A percentile compares a stretch with the other conserved stretches of the same genome.
Evolutionary conservation across 2,888 invertebrate species (phyloP).

Genomic region (Ganaspis brasiliensis): DNA sequence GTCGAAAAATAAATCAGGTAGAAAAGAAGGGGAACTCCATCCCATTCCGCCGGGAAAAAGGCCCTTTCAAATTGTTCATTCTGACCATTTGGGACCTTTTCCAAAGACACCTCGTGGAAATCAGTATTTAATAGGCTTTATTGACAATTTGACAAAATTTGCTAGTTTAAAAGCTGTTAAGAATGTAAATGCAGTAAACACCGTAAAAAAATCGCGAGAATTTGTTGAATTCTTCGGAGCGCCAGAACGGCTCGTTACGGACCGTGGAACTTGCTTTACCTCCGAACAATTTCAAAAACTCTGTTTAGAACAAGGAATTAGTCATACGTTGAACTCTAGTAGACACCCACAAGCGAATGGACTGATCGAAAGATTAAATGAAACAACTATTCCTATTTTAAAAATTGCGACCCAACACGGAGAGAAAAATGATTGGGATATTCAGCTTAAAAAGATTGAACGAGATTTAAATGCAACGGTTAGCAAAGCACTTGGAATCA

Average conservation of each 20-base stretch:
- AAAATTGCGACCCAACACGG: conserved; percentile 1
- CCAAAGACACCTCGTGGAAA: conserved; percentile 45
- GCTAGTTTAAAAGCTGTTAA: conserved; percentile 53
- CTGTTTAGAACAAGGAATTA: conserved; percentile 50
- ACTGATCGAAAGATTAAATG: conserved; percentile 21
- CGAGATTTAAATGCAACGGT: conserved; percentile 20
- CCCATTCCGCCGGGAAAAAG: not conserved
- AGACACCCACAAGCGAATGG: conserved; percentile 45
- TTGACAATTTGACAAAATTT: conserved; percentile 56
- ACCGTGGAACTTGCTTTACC: conserved; percentile 59
- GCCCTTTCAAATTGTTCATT: conserved; percentile 56
- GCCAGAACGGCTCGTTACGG: conserved; percentile 54
- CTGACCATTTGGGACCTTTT: conserved; percentile 60
- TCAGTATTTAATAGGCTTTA: conserved; percentile 54
- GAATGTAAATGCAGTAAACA: conserved; percentile 43
- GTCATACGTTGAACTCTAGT: conserved; percentile 25
- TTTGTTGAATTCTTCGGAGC: conserved; percentile 56
- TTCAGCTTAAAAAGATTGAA: conserved; percentile 3
- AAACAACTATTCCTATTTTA: not conserved
- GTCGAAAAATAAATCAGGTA: conserved; percentile 38
- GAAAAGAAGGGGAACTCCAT: conserved; percentile 40
- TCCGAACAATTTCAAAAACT: conserved; percentile 49
- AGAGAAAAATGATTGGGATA: conserved; percentile 18
- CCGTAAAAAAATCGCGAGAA: conserved; percentile 45
- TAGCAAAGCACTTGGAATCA: not conserved